Percentiles rank a stretch among this genome's conserved stretches.
phyloP scores from a whole-genome alignment of 1,140 invertebrate genomes.

The Hormaphis cornu region DNA sequence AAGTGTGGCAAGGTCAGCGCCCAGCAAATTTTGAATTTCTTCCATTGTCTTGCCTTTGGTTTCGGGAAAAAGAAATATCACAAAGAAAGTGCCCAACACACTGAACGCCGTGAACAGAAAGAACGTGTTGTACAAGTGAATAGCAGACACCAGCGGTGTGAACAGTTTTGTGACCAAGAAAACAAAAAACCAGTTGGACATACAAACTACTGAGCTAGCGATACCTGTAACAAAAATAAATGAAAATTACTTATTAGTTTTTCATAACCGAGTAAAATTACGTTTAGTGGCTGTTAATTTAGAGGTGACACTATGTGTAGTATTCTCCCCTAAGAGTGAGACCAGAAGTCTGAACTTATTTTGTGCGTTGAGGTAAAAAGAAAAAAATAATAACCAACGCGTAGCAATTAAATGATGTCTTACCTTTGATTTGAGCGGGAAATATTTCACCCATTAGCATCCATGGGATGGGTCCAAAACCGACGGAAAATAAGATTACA shows the following conservation, averaged over 20 bases:
- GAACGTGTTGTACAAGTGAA: constrained; percentile 61
- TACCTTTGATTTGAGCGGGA: too few relatives aligned
- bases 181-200: too few relatives aligned
- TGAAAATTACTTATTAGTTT: background rate
- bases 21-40: too few relatives aligned
- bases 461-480: too few relatives aligned
- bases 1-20: too few relatives aligned
- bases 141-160: constrained; percentile 46
- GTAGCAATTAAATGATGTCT: too few relatives aligned
- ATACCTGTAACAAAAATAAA: background rate
- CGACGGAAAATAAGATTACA: constrained; percentile 43
- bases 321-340: constrained; percentile 71
- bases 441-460: too few relatives aligned
- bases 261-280: too few relatives aligned
- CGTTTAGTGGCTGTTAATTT: too few relatives aligned
- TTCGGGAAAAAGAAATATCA: constrained; percentile 74
- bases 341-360: too few relatives aligned
- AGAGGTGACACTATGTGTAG: constrained; percentile 61
- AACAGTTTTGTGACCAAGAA: constrained; percentile 76
- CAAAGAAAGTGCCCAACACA: constrained; percentile 58
- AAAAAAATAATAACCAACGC: too few relatives aligned
- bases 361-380: too few relatives aligned
- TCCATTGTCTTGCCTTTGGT: constrained; percentile 82
- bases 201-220: constrained; percentile 60
- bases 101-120: constrained; percentile 70